These are phyloP conservation scores for Okapia johnstoni DNA, from an alignment of 2,113 vertebrate genomes.

Conservation along the genomic window DNA sequence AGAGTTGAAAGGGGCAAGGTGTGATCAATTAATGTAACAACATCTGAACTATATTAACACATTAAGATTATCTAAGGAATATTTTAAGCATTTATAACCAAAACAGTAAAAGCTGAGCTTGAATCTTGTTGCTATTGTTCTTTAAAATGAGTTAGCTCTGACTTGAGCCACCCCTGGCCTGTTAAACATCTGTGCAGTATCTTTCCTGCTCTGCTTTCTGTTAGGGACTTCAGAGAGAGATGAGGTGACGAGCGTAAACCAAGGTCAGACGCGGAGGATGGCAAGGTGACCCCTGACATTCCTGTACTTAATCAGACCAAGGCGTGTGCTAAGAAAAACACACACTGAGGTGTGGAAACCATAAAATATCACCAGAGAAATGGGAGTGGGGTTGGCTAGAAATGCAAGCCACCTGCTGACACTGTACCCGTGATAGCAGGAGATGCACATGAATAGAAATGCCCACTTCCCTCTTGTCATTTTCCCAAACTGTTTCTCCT, in stretches of 20 bases:
- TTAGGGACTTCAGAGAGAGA: constrained; percentile 52
- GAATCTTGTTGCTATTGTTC: neutral
- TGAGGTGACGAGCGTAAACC: neutral
- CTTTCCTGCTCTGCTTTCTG: constrained; percentile 48
- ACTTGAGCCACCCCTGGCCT: neutral
- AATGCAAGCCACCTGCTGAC: constrained; percentile 44
- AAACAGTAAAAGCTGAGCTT: neutral
- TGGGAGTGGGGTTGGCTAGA: neutral
- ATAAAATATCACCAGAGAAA: constrained; percentile 57
- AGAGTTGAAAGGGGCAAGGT: neutral
- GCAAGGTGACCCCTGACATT: constrained; percentile 57
- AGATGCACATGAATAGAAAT: neutral
- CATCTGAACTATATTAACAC: neutral
- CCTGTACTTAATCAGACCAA: constrained; percentile 63
- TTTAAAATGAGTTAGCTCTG: neutral
- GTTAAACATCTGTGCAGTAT: neutral
- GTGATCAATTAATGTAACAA: neutral
- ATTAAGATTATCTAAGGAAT: neutral
- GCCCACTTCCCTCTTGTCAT: neutral
- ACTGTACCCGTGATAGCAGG: neutral
- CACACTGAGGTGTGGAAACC: constrained; percentile 59
- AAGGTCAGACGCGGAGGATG: constrained; percentile 41
- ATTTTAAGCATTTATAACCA: neutral
- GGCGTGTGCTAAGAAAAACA: constrained; percentile 62
- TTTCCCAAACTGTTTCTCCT: neutral